A percentile compares a stretch with the other conserved stretches of the same genome.
phyloP scores from a whole-genome alignment of 2,797 vertebrate genomes.

The Poeciliopsis turneri region DNA sequence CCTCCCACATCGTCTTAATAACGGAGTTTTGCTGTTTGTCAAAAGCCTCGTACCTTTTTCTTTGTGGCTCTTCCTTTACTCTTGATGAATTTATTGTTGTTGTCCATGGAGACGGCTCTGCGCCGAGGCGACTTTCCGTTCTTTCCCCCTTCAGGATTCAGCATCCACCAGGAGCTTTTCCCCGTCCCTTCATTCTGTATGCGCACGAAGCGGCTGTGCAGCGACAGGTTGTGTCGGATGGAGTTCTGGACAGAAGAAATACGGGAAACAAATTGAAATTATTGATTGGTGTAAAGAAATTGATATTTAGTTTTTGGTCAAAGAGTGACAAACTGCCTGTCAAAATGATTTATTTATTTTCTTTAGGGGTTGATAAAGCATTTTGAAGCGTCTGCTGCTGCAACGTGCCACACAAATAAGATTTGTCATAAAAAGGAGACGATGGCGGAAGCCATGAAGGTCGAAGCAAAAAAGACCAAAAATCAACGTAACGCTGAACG shows the following conservation, averaged over 20 bases:
- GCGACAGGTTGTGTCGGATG: conserved; percentile 96
- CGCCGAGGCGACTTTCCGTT: conserved; percentile 95
- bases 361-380: neutral
- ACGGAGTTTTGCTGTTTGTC: neutral
- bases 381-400: neutral
- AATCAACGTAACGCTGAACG: neutral
- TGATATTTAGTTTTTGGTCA: neutral
- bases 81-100: conserved; percentile 96
- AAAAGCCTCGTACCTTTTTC: conserved; percentile 85
- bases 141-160: conserved; percentile 97
- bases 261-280: neutral
- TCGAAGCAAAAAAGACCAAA: neutral
- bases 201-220: conserved; percentile 96
- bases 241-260: conserved; percentile 86
- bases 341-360: neutral
- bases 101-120: conserved; percentile 96
- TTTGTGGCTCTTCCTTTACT: conserved; percentile 95
- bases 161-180: conserved; percentile 99
- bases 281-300: neutral
- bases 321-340: neutral
- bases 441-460: neutral
- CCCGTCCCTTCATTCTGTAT: conserved; percentile 98
- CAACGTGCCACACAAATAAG: neutral
- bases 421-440: neutral
- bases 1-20: neutral